Evolutionary conservation across 2,113 vertebrate genomes (phyloP), one percentile per base, ranked within the genome.

Genomic region (Pogonocichla stellata): DNA sequence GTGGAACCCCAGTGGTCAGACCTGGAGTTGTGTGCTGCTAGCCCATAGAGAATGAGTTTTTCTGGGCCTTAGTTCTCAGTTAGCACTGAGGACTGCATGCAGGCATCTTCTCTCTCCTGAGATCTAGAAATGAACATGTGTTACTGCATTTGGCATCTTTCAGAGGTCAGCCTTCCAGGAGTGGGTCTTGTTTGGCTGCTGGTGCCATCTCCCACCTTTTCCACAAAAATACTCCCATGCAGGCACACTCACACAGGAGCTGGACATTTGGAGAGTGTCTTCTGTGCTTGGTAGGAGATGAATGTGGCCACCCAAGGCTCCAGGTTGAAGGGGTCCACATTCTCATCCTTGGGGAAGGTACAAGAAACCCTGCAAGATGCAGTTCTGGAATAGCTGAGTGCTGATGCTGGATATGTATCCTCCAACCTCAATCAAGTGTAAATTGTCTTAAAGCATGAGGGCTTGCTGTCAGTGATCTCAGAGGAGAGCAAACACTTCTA

Each of bases 211-310:
- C 38, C 28, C 36, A 26, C 9, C 29, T 91, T 66, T 50, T 61
- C 50, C 47, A 34, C 33, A 54, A 54, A 80, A 84, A 10, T 40
- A 25, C 12, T 61, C 6, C 33, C 0, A 0, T 74, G 56, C 8
- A 42, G 14, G 16, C 0, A 0, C 10, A 42, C 10, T 73, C 1
- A 1, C 2, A 1, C 17, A 33, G 45, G 38, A 84, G 29, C 45
- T 73, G 56, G 38, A 67, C 70, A 33, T 56, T 53, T 74, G 42
- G 48, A 45, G 14, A 28, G 4, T 50, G 12, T 62, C 29, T 56
- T 79, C 33, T 43, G 24, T 84, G 13, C 43, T 47, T 71, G 34
- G 19, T 8, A 20, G 12, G 9, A 31, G 12, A 29, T 50, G 25
- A 79, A 60, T 1, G 2, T 19, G 26, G 45, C 17, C 25, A 34